phyloP scores from a whole-genome alignment of 2,113 vertebrate species.

The Balaenoptera acutorostrata region DNA sequence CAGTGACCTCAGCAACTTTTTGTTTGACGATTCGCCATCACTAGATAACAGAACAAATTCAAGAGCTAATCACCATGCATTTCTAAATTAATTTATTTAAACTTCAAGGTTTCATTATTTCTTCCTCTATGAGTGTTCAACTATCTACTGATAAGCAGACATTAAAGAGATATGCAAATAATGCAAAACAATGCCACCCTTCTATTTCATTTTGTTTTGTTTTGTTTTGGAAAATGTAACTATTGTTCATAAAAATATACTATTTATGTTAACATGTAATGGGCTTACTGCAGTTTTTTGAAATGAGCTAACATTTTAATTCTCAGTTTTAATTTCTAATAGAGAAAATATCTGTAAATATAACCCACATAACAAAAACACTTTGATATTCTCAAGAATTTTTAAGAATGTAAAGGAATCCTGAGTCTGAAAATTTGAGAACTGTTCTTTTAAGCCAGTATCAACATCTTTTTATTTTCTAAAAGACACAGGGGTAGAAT shows the following conservation, averaged over 20 bases:
- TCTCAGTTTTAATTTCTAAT: not conserved
- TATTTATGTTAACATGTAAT: not conserved
- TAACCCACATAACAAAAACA: not conserved
- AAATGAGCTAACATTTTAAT: not conserved
- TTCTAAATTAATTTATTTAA: not conserved
- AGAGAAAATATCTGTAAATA: not conserved
- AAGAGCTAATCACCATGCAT: not conserved
- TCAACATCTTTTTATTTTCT: not conserved
- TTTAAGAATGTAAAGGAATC: not conserved
- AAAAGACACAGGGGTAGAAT: not conserved
- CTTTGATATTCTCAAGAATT: not conserved
- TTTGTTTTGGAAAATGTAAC: not conserved
- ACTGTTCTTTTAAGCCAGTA: not conserved
- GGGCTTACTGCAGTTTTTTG: not conserved
- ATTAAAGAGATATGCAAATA: not conserved
- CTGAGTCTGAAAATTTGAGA: not conserved
- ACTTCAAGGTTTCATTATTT: not conserved
- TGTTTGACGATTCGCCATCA: not conserved
- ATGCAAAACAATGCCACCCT: not conserved
- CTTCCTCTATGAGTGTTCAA: not conserved
- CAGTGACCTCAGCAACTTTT: not conserved
- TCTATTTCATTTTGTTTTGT: not conserved
- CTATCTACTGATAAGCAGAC: not conserved
- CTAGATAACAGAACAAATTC: not conserved
- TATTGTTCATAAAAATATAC: not conserved